Evolutionary conservation across 2,797 vertebrate species (phyloP).

Genomic region (Cyprinodon diabolis): DNA sequence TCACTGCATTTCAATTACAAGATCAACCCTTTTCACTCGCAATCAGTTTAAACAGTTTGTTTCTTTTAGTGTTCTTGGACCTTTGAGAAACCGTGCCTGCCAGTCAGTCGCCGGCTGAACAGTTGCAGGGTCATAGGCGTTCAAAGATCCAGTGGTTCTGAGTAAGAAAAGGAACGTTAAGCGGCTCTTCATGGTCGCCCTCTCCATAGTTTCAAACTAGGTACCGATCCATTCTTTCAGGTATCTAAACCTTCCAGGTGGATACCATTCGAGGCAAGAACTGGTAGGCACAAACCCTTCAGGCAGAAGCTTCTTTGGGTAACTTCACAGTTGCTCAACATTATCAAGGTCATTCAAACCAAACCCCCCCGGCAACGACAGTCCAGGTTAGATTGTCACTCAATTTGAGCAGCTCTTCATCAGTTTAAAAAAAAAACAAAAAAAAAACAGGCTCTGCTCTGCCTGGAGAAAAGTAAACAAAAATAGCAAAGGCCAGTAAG

Average conservation of each 20-base stretch:
- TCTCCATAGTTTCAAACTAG: slow-evolving; percentile 55
- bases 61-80: slow-evolving; percentile 60
- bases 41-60: slow-evolving; percentile 51
- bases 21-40: slow-evolving; percentile 38
- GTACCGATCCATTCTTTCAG: slow-evolving; percentile 49
- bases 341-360: slow-evolving; percentile 51
- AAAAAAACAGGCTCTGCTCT: slow-evolving; percentile 8
- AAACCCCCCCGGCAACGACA: slow-evolving; percentile 48
- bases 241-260: slow-evolving; percentile 61
- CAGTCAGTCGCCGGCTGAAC: slow-evolving; percentile 49
- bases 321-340: slow-evolving; percentile 59
- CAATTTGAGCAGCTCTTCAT: slow-evolving; percentile 41
- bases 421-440: slow-evolving; percentile 1
- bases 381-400: slow-evolving; percentile 45
- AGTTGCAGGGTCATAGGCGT: slow-evolving; percentile 56
- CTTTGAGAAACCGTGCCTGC: slow-evolving; percentile 64
- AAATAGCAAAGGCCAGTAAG: slow-evolving; percentile 39
- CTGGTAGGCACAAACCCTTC: slow-evolving; percentile 68
- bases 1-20: slow-evolving; percentile 49
- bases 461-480: slow-evolving; percentile 39
- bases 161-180: slow-evolving; percentile 45
- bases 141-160: slow-evolving; percentile 50
- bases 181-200: slow-evolving; percentile 42
- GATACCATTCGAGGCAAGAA: slow-evolving; percentile 59
- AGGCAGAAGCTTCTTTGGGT: slow-evolving; percentile 55